Conservation (phyloP, 2,797 vertebrate genomes). For the Eleutherodactylus coqui region DNA sequence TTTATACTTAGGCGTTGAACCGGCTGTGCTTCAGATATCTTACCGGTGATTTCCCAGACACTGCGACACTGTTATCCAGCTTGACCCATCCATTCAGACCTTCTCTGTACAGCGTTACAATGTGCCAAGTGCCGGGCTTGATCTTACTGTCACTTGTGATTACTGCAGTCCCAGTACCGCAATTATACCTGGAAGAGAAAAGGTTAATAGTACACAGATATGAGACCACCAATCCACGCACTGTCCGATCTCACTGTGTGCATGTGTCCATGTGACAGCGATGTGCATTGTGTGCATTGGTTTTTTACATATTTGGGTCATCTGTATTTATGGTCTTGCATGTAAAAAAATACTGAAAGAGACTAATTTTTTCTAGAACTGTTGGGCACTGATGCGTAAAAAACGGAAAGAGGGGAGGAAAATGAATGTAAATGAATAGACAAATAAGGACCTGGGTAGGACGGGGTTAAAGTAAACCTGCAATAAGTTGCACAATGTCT, state of each 20-base stretch:
- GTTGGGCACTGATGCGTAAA: too few relatives aligned
- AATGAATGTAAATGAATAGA: too few relatives aligned
- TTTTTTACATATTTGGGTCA: too few relatives aligned
- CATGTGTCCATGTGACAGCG: too few relatives aligned
- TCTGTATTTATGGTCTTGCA: too few relatives aligned
- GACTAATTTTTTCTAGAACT: too few relatives aligned
- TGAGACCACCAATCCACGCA: too few relatives aligned
- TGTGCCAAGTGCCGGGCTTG: conserved; percentile 88
- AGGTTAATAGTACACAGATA: background rate
- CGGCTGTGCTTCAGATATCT: background rate
- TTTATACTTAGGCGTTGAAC: background rate
- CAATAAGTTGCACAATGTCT: background rate
- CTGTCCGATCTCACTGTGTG: too few relatives aligned
- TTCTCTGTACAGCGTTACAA: conserved; percentile 83
- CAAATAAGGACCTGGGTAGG: too few relatives aligned
- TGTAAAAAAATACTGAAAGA: too few relatives aligned
- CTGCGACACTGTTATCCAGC: conserved; percentile 81
- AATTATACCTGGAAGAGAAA: conserved; percentile 85
- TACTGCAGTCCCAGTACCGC: conserved; percentile 88
- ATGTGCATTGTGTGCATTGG: too few relatives aligned
- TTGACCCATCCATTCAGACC: conserved; percentile 87
- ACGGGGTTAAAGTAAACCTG: background rate
- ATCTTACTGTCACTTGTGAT: conserved; percentile 83
- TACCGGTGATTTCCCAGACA: conserved; percentile 90
- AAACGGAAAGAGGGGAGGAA: too few relatives aligned